Base-by-base conservation (phyloP, 2,113 vertebrate species). In the Amblyornis subalaris region DNA sequence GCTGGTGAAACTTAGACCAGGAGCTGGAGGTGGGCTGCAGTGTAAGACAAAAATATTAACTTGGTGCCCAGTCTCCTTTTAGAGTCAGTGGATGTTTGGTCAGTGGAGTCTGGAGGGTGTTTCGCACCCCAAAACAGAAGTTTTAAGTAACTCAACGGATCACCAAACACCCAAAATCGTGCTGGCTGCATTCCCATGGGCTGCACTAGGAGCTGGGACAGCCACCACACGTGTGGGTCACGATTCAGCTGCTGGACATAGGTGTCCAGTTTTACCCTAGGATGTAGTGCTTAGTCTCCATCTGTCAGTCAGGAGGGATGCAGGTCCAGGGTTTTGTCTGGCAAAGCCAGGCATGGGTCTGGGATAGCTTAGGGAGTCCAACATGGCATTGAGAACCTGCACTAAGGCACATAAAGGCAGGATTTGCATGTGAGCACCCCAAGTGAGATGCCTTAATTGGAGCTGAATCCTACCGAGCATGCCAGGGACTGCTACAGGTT, bases 111-210 rank as follows among this genome's bases (percentile, higher is more conserved):
- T 50, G 64, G n/a, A 92, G 64, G 31, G 40, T 75, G n/a, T 76
- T 84, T 62, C 51, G 54, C 22, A 58, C 33, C 21, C 44, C 6
- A 0, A 8, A 66, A 51, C 8, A 69, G 44, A 21, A 51, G 12
- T 47, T 54, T 54, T 42, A 40, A 33, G 22, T 48, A 31, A 65
- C n/a, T 40, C 2, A 25, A 13, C 7, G 17, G 26, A 18, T 64
- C 44, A 47, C 15, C 29, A 42, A 22, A 11, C 33, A 33, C 55
- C 47, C 26, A 7, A 12, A 16, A n/a, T 47, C 0, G 0, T 53
- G 21, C 23, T 40, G 24, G 0, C 14, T 74, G 40, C 12, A 21
- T 26, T 33, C 29, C 61, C 23, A 2, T 26, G 69, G 40, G 40
- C 67, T 62, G 38, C 67, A 77, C 1, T 22, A 13, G 50, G 42